phyloP scores from a whole-genome alignment of 1,140 invertebrate genomes.

The Planococcus citri region DNA sequence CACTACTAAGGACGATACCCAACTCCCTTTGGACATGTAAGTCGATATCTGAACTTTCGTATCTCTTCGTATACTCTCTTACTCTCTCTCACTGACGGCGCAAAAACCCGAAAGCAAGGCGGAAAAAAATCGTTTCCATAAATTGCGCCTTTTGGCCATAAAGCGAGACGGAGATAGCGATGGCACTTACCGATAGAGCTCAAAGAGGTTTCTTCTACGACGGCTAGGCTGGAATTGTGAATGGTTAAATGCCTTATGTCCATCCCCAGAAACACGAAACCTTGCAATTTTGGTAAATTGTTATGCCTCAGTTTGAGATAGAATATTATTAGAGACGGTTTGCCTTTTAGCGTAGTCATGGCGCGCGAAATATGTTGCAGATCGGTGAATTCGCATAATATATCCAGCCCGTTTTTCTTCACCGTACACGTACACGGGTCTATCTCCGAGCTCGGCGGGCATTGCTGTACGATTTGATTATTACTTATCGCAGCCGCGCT shows the following conservation, averaged over 20 bases:
- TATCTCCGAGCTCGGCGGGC: constrained; percentile 55
- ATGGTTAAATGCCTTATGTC: constrained; percentile 76
- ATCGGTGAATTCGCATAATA: constrained; percentile 68
- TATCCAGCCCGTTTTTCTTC: constrained; percentile 73
- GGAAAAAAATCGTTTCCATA: not conserved
- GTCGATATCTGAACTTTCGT: too few species aligned
- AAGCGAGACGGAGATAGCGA: too few species aligned
- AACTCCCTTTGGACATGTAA: too few species aligned
- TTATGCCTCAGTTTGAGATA: constrained; percentile 76
- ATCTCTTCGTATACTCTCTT: too few species aligned
- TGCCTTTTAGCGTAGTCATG: constrained; percentile 61
- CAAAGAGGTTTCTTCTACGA: constrained; percentile 70
- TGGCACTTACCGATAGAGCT: constrained; percentile 60
- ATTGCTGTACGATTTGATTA: constrained; percentile 41
- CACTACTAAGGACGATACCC: too few species aligned
- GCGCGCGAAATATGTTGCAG: constrained; percentile 48
- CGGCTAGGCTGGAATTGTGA: constrained; percentile 70
- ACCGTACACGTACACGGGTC: constrained; percentile 64
- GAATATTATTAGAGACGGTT: constrained; percentile 54
- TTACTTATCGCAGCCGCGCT: not conserved
- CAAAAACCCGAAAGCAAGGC: too few species aligned
- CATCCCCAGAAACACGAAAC: constrained; percentile 71
- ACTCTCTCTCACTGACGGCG: too few species aligned
- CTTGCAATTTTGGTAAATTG: constrained; percentile 63
- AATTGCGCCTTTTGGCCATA: too few species aligned